phyloP scores from a whole-genome alignment of 2,113 vertebrate species.

The Marmota flaviventris region DNA sequence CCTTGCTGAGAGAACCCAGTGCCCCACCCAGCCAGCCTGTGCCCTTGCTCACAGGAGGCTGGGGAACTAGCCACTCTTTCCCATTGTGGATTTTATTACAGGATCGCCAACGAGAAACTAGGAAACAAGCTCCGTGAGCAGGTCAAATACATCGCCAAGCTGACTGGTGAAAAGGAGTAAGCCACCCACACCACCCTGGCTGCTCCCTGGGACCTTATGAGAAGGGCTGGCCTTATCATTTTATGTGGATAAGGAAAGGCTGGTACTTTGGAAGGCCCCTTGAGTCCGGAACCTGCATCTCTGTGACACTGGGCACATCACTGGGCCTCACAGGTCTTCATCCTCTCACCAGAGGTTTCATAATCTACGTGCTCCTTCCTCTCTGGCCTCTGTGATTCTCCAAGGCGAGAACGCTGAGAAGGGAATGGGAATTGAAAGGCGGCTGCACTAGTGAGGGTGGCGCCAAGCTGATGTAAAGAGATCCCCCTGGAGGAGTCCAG shows the following conservation, averaged over 20 bases:
- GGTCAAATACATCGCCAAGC: constrained; percentile 87
- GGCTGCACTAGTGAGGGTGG: not conserved
- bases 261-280: not conserved
- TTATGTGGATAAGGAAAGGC: not conserved
- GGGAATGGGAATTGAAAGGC: not conserved
- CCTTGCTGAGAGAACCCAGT: not conserved
- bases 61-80: not conserved
- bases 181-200: constrained; percentile 42
- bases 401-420: not conserved
- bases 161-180: constrained; percentile 89
- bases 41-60: not conserved
- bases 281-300: not conserved
- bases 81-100: constrained; percentile 77
- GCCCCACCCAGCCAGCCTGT: not conserved
- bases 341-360: not conserved
- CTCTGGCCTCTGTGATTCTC: not conserved
- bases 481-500: not conserved
- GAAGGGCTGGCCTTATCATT: not conserved
- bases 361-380: not conserved
- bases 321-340: not conserved
- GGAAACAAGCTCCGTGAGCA: constrained; percentile 88
- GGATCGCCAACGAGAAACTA: constrained; percentile 88
- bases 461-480: not conserved
- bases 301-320: not conserved
- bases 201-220: not conserved